Evolutionary conservation across 64 coral and sea anemone species (phyloP).

Genomic region (Montipora sp.): DNA sequence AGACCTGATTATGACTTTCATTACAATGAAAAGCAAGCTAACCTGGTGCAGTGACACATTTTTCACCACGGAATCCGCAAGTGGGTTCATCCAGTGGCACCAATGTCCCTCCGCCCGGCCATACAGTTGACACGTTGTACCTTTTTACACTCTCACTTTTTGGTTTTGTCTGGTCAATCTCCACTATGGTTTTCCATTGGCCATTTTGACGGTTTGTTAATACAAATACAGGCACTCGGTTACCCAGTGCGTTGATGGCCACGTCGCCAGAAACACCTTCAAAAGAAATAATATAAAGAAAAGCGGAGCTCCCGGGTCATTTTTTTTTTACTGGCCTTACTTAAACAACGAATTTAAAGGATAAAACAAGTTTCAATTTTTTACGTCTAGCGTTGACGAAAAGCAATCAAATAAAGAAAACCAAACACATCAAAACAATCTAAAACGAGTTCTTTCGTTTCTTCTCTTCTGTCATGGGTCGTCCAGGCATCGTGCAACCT

Average conservation of each 20-base stretch:
- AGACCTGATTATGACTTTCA: no score
- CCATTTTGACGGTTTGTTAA: conserved; percentile 78
- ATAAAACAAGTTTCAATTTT: no score
- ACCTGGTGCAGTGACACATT: conserved; percentile 16
- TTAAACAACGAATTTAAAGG: no score
- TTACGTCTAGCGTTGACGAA: no score
- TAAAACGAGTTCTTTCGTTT: no score
- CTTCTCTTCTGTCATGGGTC: no score
- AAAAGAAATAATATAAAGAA: background rate
- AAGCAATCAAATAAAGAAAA: no score
- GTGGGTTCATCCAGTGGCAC: conserved; percentile 60
- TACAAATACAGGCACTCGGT: conserved; percentile 76
- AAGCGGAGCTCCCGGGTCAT: no score
- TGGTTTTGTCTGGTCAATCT: conserved; percentile 57
- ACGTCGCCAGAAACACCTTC: conserved; percentile 77
- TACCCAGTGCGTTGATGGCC: conserved; percentile 59
- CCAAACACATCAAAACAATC: no score
- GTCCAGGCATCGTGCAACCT: no score
- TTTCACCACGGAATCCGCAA: conserved; percentile 87
- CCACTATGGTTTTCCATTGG: conserved; percentile 15
- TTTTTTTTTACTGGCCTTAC: no score
- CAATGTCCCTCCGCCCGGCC: conserved; percentile 68
- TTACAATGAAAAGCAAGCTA: no score
- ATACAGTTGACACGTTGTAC: conserved; percentile 43
- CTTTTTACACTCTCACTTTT: conserved; percentile 17